Conservation (phyloP, 1,140 invertebrate species). For the Trichonephila clavipes region DNA sequence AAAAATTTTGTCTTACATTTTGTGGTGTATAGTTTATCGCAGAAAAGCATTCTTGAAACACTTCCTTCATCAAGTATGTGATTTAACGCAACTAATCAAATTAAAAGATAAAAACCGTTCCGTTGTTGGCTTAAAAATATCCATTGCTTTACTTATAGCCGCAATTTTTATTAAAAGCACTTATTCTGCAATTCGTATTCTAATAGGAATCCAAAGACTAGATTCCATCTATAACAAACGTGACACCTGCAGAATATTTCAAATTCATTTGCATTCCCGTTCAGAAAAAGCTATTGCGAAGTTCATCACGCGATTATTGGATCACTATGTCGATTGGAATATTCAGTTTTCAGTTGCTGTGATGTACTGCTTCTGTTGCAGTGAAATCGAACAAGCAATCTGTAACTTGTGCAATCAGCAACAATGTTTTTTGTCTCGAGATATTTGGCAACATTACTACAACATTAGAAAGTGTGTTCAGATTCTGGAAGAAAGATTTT, state of each 20-base stretch:
- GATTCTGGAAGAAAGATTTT: not conserved
- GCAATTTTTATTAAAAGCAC: not conserved
- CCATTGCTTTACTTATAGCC: not conserved
- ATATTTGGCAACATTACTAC: not conserved
- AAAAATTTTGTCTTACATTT: not conserved
- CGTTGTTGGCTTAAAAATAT: not conserved
- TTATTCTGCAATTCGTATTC: not conserved
- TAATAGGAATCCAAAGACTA: not conserved
- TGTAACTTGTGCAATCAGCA: not conserved
- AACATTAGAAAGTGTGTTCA: not conserved
- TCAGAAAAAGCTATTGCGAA: not conserved
- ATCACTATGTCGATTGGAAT: constrained; percentile 20
- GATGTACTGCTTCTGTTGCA: constrained; percentile 12
- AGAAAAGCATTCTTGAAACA: not conserved
- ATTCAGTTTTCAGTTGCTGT: constrained; percentile 11
- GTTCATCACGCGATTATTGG: not conserved
- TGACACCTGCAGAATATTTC: not conserved
- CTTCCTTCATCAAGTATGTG: not conserved
- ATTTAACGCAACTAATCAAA: not conserved
- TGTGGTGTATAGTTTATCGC: constrained; percentile 28
- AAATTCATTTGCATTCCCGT: not conserved
- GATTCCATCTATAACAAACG: not conserved
- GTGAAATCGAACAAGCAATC: not conserved
- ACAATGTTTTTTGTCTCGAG: not conserved
- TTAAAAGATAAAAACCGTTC: not conserved